Conservation (phyloP, 2,113 vertebrate species). For the Hemichromis elongatus region DNA sequence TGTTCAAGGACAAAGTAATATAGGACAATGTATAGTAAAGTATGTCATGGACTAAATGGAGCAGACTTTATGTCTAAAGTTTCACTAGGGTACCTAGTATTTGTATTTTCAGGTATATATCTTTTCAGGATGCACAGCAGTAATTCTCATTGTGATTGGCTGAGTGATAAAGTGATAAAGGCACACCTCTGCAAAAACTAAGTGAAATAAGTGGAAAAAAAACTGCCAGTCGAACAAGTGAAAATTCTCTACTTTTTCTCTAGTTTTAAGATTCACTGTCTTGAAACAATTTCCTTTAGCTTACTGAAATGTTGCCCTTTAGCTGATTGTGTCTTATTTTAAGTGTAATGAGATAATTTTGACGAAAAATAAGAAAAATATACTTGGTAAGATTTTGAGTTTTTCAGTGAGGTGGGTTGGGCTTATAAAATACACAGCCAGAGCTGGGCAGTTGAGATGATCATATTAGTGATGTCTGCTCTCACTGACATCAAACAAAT, state of each 20-base stretch:
- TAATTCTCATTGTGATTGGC: background rate
- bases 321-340: background rate
- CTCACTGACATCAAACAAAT: background rate
- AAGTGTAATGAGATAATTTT: background rate
- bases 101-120: background rate
- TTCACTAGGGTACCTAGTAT: background rate
- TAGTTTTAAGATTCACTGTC: too few species aligned
- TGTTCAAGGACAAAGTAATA: background rate
- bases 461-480: background rate
- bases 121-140: background rate
- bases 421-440: background rate
- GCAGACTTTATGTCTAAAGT: background rate
- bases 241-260: too few species aligned
- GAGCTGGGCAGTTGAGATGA: background rate
- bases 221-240: too few species aligned
- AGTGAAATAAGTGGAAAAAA: too few species aligned
- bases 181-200: too few species aligned
- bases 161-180: background rate
- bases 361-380: background rate
- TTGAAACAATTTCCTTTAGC: background rate
- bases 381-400: background rate
- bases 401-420: background rate
- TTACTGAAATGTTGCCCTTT: background rate
- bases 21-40: background rate
- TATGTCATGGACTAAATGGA: background rate